phyloP scores from a whole-genome alignment of 2,113 vertebrate genomes.

The Triplophysa siluroides region DNA sequence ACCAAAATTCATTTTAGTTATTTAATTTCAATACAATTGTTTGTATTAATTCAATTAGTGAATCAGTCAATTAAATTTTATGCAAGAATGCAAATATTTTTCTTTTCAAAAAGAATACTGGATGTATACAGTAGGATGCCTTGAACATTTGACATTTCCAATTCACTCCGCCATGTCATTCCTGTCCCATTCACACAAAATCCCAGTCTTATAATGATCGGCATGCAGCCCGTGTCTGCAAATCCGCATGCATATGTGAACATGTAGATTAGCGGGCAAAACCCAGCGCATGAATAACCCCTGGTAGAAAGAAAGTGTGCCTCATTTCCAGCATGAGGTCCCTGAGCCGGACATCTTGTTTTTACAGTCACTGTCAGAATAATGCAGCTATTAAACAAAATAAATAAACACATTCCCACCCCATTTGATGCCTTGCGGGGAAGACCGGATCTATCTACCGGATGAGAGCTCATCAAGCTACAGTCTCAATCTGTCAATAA shows the following conservation, averaged over 20 bases:
- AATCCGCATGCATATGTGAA: background rate
- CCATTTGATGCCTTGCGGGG: constrained; percentile 58
- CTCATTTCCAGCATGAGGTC: constrained; percentile 65
- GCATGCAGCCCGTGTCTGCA: constrained; percentile 6
- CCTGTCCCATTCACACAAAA: background rate
- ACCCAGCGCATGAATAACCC: constrained; percentile 42
- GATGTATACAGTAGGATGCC: background rate
- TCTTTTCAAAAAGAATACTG: background rate
- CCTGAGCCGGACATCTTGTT: constrained; percentile 37
- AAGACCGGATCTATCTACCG: constrained; percentile 51
- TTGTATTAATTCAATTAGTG: too few relatives aligned
- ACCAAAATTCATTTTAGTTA: background rate
- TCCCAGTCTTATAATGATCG: background rate
- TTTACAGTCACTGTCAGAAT: constrained; percentile 57
- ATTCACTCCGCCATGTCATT: background rate
- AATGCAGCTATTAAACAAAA: constrained; percentile 62
- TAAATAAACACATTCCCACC: constrained; percentile 66
- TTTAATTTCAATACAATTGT: too few relatives aligned
- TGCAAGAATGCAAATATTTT: too few relatives aligned
- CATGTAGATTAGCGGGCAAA: constrained; percentile 19
- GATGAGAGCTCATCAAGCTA: constrained; percentile 48
- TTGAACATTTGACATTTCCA: background rate
- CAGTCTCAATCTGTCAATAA: constrained; percentile 30
- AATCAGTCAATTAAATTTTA: too few relatives aligned
- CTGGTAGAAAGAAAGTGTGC: constrained; percentile 50